Conservation (phyloP, 1,140 invertebrate genomes). For the Ips typographus region DNA sequence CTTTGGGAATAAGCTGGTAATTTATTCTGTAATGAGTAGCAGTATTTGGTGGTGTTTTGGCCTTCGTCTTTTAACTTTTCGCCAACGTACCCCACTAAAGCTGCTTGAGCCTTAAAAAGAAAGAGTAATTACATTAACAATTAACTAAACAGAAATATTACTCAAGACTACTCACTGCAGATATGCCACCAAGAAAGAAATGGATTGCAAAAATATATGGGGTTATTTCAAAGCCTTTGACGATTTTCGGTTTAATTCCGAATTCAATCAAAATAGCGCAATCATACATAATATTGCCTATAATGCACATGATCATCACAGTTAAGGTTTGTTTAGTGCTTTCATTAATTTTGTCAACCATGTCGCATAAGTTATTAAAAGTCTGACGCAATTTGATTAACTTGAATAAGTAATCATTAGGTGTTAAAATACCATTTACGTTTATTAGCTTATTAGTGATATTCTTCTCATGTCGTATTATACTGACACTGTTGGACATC, state of each 20-base stretch:
- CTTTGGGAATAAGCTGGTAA: background rate
- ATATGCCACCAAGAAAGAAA: conserved; percentile 7
- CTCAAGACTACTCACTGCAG: background rate
- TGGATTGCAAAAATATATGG: conserved; percentile 2
- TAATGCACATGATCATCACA: conserved; percentile 3
- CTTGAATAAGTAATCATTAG: background rate
- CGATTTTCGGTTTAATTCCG: conserved; percentile 1
- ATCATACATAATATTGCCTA: conserved; percentile 4
- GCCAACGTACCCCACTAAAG: conserved; percentile 3
- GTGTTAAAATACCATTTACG: too few relatives aligned
- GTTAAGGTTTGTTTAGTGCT: background rate
- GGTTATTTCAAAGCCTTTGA: background rate
- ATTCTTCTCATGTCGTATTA: background rate
- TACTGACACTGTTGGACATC: background rate
- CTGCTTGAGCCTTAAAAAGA: conserved; percentile 18
- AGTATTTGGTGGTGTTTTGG: background rate
- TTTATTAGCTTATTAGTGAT: background rate
- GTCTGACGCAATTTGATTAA: background rate
- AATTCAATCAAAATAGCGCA: conserved; percentile 8
- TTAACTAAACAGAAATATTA: background rate
- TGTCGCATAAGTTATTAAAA: conserved; percentile 1
- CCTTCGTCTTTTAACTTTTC: conserved; percentile 15
- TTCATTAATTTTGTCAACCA: background rate
- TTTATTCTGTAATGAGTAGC: conserved; percentile 9
- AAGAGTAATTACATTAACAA: background rate